Percentiles rank a stretch among this genome's conserved stretches.
phyloP scores from a whole-genome alignment of 2,113 vertebrate species.

The Myrmecophaga tridactyla region DNA sequence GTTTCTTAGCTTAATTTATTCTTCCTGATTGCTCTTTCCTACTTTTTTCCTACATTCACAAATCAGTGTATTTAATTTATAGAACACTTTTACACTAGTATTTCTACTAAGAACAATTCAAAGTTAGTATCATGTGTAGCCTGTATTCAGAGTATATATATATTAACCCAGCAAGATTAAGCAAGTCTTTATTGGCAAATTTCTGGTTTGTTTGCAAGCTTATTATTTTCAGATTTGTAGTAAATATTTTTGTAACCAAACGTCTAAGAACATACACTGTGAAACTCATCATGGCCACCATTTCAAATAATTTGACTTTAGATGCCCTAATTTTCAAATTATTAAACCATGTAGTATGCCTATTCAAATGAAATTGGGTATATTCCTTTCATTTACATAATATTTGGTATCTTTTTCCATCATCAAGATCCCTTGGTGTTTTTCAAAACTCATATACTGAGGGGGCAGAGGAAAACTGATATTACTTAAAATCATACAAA shows the following conservation, averaged over 20 bases:
- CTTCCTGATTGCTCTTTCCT: not conserved
- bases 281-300: not conserved
- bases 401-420: not conserved
- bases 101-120: not conserved
- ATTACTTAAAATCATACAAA: not conserved
- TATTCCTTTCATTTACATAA: not conserved
- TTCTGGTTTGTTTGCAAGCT: not conserved
- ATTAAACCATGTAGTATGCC: not conserved
- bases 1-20: not conserved
- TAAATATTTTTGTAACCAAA: not conserved
- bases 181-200: not conserved
- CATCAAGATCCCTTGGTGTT: not conserved
- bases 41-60: not conserved
- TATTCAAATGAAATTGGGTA: not conserved
- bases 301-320: not conserved
- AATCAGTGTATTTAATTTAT: not conserved
- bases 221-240: not conserved
- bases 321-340: not conserved
- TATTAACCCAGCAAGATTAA: not conserved
- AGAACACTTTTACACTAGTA: not conserved
- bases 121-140: not conserved
- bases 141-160: not conserved
- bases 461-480: not conserved
- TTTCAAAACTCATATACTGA: not conserved
- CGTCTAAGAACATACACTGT: not conserved